Evolutionary conservation across 1,140 invertebrate species (phyloP).

Genomic region (Nomia melanderi): DNA sequence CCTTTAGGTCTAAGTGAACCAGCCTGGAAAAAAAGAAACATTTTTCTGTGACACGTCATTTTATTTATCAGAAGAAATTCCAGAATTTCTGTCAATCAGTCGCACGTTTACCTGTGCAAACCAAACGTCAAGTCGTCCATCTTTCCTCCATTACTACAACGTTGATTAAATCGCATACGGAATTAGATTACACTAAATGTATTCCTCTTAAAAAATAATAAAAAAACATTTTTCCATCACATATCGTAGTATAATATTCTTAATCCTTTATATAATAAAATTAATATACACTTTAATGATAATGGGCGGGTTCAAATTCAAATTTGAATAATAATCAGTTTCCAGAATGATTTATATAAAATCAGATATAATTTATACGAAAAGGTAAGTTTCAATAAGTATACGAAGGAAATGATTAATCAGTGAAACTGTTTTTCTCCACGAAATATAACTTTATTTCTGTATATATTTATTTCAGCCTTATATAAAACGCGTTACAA

Average conservation of each 20-base stretch:
- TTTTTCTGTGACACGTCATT: conserved; percentile 45
- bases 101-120: conserved; percentile 80
- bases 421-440: conserved; percentile 13
- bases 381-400: not conserved
- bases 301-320: not conserved
- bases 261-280: not conserved
- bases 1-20: conserved; percentile 90
- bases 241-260: too few species aligned
- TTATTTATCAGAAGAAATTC: not conserved
- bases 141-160: conserved; percentile 68
- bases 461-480: conserved; percentile 68
- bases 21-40: conserved; percentile 78
- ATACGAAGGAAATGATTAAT: not conserved
- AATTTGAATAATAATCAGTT: conserved; percentile 26
- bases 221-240: conserved; percentile 1
- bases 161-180: conserved; percentile 32
- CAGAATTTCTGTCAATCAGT: conserved; percentile 49
- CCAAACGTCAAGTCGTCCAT: conserved; percentile 82
- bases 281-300: not conserved
- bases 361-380: not conserved
- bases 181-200: not conserved
- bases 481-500: conserved; percentile 74
- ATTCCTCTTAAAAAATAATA: not conserved
- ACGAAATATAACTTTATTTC: conserved; percentile 64
- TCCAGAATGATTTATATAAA: not conserved